Evolutionary conservation across 1,140 invertebrate genomes (phyloP).

Genomic region (Drosophila mojavensis): DNA sequence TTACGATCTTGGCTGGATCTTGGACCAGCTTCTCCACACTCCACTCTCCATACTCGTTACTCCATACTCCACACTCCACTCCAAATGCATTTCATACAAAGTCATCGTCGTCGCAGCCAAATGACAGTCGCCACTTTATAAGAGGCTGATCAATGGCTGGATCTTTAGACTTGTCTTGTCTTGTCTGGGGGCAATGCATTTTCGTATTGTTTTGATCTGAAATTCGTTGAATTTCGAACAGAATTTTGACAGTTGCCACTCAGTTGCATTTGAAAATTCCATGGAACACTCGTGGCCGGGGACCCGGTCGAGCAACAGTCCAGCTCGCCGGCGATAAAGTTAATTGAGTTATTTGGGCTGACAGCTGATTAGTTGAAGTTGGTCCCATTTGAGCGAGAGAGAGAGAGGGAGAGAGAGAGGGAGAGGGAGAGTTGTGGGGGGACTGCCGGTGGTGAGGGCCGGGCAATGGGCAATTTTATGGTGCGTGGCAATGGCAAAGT

Average conservation of each 20-base stretch:
- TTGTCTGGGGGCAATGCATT: constrained; percentile 67
- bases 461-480: constrained; percentile 51
- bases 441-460: neutral
- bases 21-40: constrained; percentile 12
- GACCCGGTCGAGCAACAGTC: neutral
- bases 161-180: constrained; percentile 71
- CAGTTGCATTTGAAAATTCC: constrained; percentile 69
- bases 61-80: constrained; percentile 39
- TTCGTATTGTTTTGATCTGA: constrained; percentile 79
- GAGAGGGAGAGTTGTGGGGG: neutral
- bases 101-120: constrained; percentile 65
- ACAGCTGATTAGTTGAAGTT: constrained; percentile 76
- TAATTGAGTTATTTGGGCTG: constrained; percentile 78
- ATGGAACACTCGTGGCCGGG: constrained; percentile 49
- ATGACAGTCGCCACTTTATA: constrained; percentile 80
- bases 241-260: constrained; percentile 78
- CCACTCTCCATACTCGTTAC: neutral
- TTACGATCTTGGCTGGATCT: constrained; percentile 18
- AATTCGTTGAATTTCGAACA: constrained; percentile 78
- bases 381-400: constrained; percentile 12
- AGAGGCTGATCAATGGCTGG: constrained; percentile 67
- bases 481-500: constrained; percentile 60
- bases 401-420: neutral
- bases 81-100: constrained; percentile 74
- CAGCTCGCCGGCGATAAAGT: constrained; percentile 56